Conservation (phyloP, 1,140 invertebrate genomes). For the Ceratosolen solmsi region DNA sequence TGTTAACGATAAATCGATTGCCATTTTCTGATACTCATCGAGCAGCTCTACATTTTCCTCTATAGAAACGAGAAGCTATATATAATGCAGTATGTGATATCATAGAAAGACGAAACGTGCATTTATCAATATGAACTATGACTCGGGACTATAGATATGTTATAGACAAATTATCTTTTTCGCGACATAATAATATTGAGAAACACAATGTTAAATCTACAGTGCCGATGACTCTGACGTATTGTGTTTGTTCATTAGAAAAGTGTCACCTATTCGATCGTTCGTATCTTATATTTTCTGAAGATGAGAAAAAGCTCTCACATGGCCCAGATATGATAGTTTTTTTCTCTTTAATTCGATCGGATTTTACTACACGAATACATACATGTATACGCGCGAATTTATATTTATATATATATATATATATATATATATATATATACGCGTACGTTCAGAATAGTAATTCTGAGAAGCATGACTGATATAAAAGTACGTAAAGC, state of each 20-base stretch:
- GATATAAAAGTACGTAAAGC: background rate
- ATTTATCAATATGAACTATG: conserved; percentile 2
- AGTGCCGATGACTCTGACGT: too few species aligned
- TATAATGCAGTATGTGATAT: background rate
- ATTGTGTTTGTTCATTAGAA: too few species aligned
- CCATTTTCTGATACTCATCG: background rate
- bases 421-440: background rate
- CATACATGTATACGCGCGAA: background rate
- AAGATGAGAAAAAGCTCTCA: too few species aligned
- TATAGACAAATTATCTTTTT: background rate
- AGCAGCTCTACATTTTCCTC: background rate
- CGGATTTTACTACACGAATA: too few species aligned
- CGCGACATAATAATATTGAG: background rate
- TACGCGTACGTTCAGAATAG: background rate
- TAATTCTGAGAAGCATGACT: background rate
- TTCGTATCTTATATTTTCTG: too few species aligned
- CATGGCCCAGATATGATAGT: too few species aligned
- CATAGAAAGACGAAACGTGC: background rate
- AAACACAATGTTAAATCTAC: background rate
- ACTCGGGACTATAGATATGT: background rate
- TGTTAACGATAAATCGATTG: background rate
- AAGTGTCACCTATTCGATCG: too few species aligned
- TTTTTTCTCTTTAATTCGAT: too few species aligned
- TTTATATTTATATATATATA: background rate
- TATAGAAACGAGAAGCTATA: background rate